A percentile compares a stretch with the other conserved stretches of the same genome.
These are phyloP conservation scores for Unio pictorum DNA, from an alignment of 2,888 invertebrate species.

Conservation along the genomic window DNA sequence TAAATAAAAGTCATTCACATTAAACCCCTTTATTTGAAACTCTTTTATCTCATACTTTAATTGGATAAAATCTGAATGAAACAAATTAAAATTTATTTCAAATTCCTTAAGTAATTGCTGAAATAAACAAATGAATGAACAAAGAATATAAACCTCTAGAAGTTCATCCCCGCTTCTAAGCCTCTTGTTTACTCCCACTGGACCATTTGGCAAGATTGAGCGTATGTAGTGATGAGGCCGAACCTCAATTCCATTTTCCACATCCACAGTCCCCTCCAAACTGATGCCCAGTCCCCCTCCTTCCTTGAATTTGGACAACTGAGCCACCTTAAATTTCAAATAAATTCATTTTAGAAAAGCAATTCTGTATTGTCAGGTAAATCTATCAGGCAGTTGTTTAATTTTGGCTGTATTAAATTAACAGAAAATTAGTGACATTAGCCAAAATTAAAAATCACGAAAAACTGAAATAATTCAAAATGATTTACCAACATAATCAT, in stretches of 20 bases:
- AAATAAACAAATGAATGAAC: neutral
- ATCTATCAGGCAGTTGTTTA: too few relatives aligned
- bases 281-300: constrained; percentile 97
- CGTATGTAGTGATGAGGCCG: constrained; percentile 99
- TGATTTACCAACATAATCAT: too few relatives aligned
- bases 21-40: neutral
- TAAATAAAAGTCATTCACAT: too few relatives aligned
- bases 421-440: too few relatives aligned
- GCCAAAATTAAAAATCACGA: too few relatives aligned
- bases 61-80: neutral
- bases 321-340: constrained; percentile 81
- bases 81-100: neutral
- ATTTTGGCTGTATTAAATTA: too few relatives aligned
- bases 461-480: too few relatives aligned
- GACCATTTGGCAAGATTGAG: constrained; percentile 96
- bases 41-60: neutral
- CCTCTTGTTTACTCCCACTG: constrained; percentile 92
- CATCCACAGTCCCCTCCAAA: constrained; percentile 97
- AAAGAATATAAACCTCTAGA: constrained; percentile 76
- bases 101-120: neutral
- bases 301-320: constrained; percentile 89
- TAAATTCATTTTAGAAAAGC: neutral
- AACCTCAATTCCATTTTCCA: constrained; percentile 93
- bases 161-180: constrained; percentile 96
- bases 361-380: too few relatives aligned